Evolutionary conservation across 1,140 invertebrate species (phyloP).

Genomic region (Carposina sasakii): DNA sequence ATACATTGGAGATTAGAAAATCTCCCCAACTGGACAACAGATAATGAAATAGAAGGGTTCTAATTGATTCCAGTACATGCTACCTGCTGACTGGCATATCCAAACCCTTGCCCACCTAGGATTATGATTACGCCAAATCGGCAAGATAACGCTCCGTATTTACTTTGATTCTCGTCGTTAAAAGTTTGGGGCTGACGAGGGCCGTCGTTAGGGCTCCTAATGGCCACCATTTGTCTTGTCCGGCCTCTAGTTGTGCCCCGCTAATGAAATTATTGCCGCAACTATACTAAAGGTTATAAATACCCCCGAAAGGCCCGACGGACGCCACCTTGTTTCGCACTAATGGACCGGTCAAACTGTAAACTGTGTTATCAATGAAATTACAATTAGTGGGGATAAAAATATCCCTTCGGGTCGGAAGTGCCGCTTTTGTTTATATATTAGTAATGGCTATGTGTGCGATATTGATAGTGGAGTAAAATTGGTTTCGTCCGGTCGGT

Average conservation of each 20-base stretch:
- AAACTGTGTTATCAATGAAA: constrained; percentile 72
- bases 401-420: constrained; percentile 38
- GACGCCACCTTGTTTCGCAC: constrained; percentile 67
- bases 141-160: constrained; percentile 66
- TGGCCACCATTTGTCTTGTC: constrained; percentile 70
- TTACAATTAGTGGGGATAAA: constrained; percentile 71
- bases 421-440: constrained; percentile 17
- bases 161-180: constrained; percentile 71
- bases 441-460: too few species aligned
- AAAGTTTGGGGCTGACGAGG: constrained; percentile 67
- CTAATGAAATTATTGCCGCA: constrained; percentile 73
- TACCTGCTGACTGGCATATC: constrained; percentile 33
- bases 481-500: too few species aligned
- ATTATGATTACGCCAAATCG: constrained; percentile 63
- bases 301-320: constrained; percentile 65
- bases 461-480: too few species aligned
- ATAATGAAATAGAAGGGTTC: too few species aligned
- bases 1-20: too few species aligned
- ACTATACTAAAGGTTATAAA: constrained; percentile 72
- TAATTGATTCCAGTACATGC: too few species aligned
- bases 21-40: too few species aligned
- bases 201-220: constrained; percentile 61
- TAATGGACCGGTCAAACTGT: constrained; percentile 72
- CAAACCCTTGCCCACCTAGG: constrained; percentile 45
- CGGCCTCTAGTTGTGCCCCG: constrained; percentile 65